Percentiles rank a stretch among this genome's conserved stretches.
These are phyloP conservation scores for Anas platyrhynchos DNA, from an alignment of 2,113 vertebrate species.

Conservation along the genomic window DNA sequence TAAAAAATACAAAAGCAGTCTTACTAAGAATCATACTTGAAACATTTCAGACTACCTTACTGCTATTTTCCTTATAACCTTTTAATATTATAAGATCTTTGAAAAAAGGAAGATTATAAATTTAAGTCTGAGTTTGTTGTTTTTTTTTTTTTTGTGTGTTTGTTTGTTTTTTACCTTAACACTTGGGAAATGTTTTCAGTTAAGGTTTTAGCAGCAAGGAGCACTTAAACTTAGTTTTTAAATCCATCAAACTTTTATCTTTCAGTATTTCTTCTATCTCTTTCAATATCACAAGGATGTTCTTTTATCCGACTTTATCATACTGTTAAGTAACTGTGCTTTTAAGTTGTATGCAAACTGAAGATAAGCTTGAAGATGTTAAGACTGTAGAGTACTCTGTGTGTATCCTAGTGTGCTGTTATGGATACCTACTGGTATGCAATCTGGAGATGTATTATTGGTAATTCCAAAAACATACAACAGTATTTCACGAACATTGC, in stretches of 20 bases:
- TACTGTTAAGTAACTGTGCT: background rate
- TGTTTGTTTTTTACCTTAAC: background rate
- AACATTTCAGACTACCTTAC: background rate
- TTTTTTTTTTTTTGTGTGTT: background rate
- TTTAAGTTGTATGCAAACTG: background rate
- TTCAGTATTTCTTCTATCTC: background rate
- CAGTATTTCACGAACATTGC: background rate
- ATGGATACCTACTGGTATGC: background rate
- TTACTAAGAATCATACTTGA: background rate
- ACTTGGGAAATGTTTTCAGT: background rate
- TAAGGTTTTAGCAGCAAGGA: background rate
- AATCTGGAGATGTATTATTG: background rate
- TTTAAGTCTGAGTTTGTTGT: background rate
- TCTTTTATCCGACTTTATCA: background rate
- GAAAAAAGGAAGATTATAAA: background rate
- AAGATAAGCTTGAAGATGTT: background rate
- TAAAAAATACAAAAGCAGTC: fast-evolving
- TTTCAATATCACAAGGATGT: background rate
- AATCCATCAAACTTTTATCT: background rate
- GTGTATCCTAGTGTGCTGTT: background rate
- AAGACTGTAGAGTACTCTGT: background rate
- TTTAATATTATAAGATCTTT: background rate
- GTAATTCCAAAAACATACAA: background rate
- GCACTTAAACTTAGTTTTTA: background rate
- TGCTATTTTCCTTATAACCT: background rate